A percentile compares a stretch with the other conserved stretches of the same genome.
phyloP scores from a whole-genome alignment of 2,888 invertebrate genomes.

The Pyrochroa serraticornis region DNA sequence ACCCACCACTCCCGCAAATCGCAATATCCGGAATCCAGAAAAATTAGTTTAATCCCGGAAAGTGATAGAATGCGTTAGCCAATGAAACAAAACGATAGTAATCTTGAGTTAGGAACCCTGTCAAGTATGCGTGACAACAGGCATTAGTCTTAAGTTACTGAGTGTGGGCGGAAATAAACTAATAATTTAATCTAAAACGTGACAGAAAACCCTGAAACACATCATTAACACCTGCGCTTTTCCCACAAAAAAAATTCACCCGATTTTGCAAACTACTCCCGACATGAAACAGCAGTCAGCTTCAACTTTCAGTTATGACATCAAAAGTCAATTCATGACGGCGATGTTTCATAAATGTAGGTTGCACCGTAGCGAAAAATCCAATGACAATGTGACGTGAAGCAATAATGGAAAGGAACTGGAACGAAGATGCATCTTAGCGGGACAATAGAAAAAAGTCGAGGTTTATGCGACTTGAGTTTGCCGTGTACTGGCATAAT shows the following conservation, averaged over 20 bases:
- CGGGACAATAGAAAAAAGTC: slow-evolving; percentile 27
- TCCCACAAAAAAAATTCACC: slow-evolving; percentile 2
- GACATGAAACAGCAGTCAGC: neutral
- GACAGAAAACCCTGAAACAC: slow-evolving; percentile 5
- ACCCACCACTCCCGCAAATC: neutral
- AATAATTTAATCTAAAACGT: slow-evolving; percentile 23
- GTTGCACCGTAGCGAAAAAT: neutral
- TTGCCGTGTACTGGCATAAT: slow-evolving; percentile 13
- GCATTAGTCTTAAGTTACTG: slow-evolving; percentile 27
- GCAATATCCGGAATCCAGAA: neutral
- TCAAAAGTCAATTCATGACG: neutral
- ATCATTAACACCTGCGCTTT: slow-evolving; percentile 22
- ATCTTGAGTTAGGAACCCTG: slow-evolving; percentile 21
- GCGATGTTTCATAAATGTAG: neutral
- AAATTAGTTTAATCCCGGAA: slow-evolving; percentile 13
- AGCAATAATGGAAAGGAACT: slow-evolving; percentile 35
- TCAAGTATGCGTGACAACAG: slow-evolving; percentile 27
- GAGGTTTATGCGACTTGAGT: slow-evolving; percentile 19
- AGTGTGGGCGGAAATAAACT: slow-evolving; percentile 26
- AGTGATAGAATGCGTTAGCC: slow-evolving; percentile 20
- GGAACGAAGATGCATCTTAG: slow-evolving; percentile 24
- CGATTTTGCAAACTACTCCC: slow-evolving; percentile 2
- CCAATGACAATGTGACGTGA: slow-evolving; percentile 10
- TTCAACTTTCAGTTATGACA: no score
- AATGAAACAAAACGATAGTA: slow-evolving; percentile 28